phyloP scores from a whole-genome alignment of 2,888 invertebrate species.

The Spilarctia lutea region DNA sequence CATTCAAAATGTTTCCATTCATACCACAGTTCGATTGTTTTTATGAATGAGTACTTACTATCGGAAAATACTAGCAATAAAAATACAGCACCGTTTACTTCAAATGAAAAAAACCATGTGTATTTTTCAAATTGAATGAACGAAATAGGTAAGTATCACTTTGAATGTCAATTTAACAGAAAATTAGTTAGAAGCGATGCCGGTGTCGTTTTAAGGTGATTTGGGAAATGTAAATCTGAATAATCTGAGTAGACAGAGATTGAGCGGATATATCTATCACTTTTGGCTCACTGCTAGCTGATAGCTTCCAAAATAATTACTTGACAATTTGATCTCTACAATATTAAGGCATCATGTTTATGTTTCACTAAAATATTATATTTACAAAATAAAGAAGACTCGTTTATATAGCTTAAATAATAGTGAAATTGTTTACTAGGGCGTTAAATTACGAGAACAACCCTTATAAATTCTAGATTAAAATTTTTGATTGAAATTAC shows the following conservation, averaged over 20 bases:
- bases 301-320: conserved; percentile 56
- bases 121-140: background rate
- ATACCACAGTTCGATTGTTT: conserved; percentile 42
- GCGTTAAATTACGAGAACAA: background rate
- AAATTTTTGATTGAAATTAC: background rate
- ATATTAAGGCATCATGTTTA: background rate
- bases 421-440: background rate
- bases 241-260: conserved; percentile 75
- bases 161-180: conserved; percentile 9
- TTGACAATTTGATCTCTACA: conserved; percentile 25
- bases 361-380: background rate
- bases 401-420: background rate
- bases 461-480: background rate
- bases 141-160: background rate
- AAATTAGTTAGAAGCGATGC: conserved; percentile 33
- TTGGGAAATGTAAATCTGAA: conserved; percentile 62
- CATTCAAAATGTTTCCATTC: conserved; percentile 45
- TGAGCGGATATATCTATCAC: conserved; percentile 73
- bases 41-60: conserved; percentile 45
- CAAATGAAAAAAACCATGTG: background rate
- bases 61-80: conserved; percentile 31
- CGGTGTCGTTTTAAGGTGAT: conserved; percentile 43
- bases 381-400: background rate
- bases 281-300: conserved; percentile 50
- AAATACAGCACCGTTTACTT: conserved; percentile 25